Evolutionary conservation across 2,888 invertebrate genomes (phyloP), one percentile per base, ranked within the genome.

Genomic region (Chelonus formosanus): DNA sequence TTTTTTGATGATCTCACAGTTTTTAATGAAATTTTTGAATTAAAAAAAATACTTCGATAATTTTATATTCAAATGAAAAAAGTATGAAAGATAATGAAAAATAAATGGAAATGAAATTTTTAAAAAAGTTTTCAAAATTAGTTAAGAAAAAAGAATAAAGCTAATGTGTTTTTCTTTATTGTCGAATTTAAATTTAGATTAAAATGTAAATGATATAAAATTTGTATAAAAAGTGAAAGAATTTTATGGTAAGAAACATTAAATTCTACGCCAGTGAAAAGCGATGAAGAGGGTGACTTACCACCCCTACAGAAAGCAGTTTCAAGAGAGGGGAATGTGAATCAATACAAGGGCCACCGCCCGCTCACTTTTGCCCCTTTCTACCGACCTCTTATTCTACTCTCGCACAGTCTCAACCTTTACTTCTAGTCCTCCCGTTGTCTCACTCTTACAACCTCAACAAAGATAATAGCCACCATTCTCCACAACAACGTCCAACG

Each of bases 311-410:
- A 55, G 67, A 64, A 67, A 56, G 65, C 40, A 53, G 59, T n/a
- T 48, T 48, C 6, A 34, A 69, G 61, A 61, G 58, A 60, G 60
- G 69, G 69, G 70, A 73, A 74, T 76, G 78, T 79, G 80, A 81
- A 81, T 81, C 81, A 81, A 82, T 82, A 82, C 82, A 81, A 82
- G 80, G 80, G 80, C 80, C 75, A 70, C 74, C 73, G 73, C 75
- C 75, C 76, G 75, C 74, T 73, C 72, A 67, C 68, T 64, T 65
- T 58, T 67, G 63, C 67, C 70, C 60, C 63, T 64, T 62, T 61
- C 10, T 59, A 43, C 55, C 32, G n/a, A 35, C 48, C 61, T 57
- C 52, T 35, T 10, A n/a, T 55, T 54, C 60, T 8, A 63, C 55
- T 56, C 64, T 67, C 36, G 57, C 52, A 52, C 34, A 52, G 61